Conservation (phyloP, 2,888 invertebrate species). For the Diaprepes abbreviatus region DNA sequence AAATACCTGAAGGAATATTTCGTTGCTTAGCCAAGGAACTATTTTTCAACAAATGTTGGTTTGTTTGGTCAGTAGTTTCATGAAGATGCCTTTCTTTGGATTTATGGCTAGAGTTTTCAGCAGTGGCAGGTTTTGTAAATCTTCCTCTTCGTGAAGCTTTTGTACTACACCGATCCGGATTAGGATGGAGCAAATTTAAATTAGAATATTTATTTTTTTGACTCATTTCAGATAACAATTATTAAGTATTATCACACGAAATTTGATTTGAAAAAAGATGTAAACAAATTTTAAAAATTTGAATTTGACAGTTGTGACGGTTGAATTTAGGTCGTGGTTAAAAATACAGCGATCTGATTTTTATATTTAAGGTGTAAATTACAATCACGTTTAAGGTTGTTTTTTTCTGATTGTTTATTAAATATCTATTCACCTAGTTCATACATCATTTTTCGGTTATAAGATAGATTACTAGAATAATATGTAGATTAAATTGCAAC, state of each 20-base stretch:
- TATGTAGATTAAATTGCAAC: too few relatives aligned
- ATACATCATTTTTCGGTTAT: too few relatives aligned
- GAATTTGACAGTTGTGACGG: conserved; percentile 7
- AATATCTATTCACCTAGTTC: too few relatives aligned
- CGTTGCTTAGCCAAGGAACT: conserved; percentile 50
- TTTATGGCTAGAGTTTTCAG: conserved; percentile 5
- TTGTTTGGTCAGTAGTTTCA: conserved; percentile 40
- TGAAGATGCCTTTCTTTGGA: conserved; percentile 25
- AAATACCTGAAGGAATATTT: conserved; percentile 45
- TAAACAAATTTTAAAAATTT: conserved; percentile 9
- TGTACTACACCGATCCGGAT: neutral
- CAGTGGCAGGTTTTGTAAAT: conserved; percentile 15
- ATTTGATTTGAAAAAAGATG: conserved; percentile 1
- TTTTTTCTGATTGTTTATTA: too few relatives aligned
- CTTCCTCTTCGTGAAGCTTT: neutral
- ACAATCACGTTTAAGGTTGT: neutral
- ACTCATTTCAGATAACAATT: conserved; percentile 6
- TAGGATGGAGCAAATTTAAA: neutral
- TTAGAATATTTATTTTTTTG: conserved; percentile 10
- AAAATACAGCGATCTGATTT: neutral
- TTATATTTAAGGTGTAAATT: neutral
- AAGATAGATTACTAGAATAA: too few relatives aligned
- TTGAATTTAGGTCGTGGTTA: neutral
- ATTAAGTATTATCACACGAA: conserved; percentile 4
- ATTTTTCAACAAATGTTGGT: conserved; percentile 47